Evolutionary conservation across 2,888 invertebrate genomes (phyloP), one percentile per base, ranked within the genome.

Genomic region (Apeira syringaria): DNA sequence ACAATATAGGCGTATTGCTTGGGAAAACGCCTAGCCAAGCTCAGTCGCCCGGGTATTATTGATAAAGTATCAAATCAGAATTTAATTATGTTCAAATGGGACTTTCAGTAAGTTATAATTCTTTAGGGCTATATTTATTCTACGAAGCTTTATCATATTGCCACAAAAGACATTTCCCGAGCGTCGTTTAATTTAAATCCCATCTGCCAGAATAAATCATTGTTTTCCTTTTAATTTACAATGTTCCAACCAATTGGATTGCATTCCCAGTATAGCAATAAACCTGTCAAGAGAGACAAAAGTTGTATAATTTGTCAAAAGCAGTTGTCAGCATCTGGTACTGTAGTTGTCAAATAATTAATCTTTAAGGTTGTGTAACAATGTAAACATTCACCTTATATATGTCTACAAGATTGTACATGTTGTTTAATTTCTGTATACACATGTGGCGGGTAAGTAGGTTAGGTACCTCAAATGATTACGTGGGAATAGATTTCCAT

Each of bases 241-340:
- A 38, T 29, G 44, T 49, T 39, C 38, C 44, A 43, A 22, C 47
- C 47, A 46, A 55, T 50, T 41, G 46, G 50, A 52, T 50, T 46
- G 40, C 47, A 47, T 55, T 55, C 47, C 38, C 52, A 46, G 46
- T 44, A 41, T 33, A 45, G 56, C 64, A 66, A 75, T 78, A 71
- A 77, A 76, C 50, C 66, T 74, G 79, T 74, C 74, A 53, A 53
- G 64, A 59, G 44, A 48, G 50, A 60, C 65, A 56, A 63, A 52
- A 61, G 54, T 59, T 64, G 55, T 67, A 64, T 62, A 64, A 74
- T 76, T 74, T 77, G 72, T 79, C 68, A 65, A 53, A 47, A 39
- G 46, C 45, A 40, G 51, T 53, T 53, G 63, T 59, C 63, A 53
- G 61, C 75, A 73, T 67, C 60, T 74, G 79, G 58, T 60, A 52